Percentiles rank a stretch among this genome's conserved stretches.
These are phyloP conservation scores for Drosophila triauraria DNA, from an alignment of 1,140 invertebrate genomes.

Conservation along the genomic window DNA sequence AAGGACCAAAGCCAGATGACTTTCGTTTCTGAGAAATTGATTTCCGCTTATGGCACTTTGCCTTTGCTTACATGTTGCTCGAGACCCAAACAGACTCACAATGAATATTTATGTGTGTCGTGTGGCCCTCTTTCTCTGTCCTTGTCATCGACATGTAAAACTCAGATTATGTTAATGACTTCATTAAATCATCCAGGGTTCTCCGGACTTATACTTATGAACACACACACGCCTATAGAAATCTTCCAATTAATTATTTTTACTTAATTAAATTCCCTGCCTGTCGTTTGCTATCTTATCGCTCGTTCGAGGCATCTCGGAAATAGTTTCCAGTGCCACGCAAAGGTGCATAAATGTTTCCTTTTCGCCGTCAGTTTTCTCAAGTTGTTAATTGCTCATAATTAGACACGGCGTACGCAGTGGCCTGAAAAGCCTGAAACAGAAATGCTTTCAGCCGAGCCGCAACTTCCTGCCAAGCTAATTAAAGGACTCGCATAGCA, in stretches of 20 bases:
- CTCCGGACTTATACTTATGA: conserved; percentile 17
- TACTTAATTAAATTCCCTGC: conserved; percentile 49
- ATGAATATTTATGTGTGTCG: conserved; percentile 62
- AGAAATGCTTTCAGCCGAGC: conserved; percentile 45
- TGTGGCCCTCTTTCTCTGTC: conserved; percentile 14
- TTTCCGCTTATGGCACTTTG: conserved; percentile 82
- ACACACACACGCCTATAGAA: conserved; percentile 20
- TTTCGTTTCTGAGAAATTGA: conserved; percentile 80
- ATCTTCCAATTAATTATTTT: conserved; percentile 61
- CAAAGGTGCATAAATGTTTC: conserved; percentile 49
- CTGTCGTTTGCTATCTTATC: conserved; percentile 6
- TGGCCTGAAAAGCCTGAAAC: conserved; percentile 28
- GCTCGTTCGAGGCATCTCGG: neutral
- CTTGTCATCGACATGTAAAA: conserved; percentile 48
- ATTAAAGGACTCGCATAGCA: conserved; percentile 71
- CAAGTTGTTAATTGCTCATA: conserved; percentile 74
- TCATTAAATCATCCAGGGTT: conserved; percentile 57
- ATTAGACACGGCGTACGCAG: conserved; percentile 66
- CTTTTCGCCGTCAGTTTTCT: conserved; percentile 33
- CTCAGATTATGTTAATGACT: conserved; percentile 72
- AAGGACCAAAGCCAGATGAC: conserved; percentile 52
- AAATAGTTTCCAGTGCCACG: conserved; percentile 18
- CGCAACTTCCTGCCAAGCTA: conserved; percentile 67
- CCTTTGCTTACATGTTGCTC: conserved; percentile 73
- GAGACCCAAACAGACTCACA: conserved; percentile 34